A percentile compares a stretch with the other conserved stretches of the same genome.
These are phyloP conservation scores for Eulemur mongoz DNA, from an alignment of 2,797 vertebrate genomes.

Conservation along the genomic window DNA sequence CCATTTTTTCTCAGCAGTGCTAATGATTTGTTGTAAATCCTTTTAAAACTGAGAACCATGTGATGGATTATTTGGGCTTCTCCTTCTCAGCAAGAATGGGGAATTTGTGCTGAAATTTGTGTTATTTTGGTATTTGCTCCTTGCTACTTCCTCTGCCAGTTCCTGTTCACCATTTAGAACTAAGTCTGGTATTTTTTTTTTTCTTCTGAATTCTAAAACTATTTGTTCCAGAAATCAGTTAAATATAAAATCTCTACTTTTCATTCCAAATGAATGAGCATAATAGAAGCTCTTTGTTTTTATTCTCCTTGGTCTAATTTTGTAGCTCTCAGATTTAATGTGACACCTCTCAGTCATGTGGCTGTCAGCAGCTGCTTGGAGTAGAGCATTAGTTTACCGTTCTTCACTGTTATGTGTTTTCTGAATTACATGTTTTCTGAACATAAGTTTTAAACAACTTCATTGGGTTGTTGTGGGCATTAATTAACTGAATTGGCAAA, in stretches of 20 bases:
- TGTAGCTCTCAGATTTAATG: not conserved
- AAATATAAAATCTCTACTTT: not conserved
- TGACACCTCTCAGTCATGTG: not conserved
- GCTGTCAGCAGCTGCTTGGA: not conserved
- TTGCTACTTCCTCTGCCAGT: not conserved
- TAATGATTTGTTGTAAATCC: not conserved
- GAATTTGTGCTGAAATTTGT: conserved; percentile 7
- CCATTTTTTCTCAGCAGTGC: not conserved
- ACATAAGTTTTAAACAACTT: not conserved
- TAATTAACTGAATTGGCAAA: not conserved
- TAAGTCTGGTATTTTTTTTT: not conserved
- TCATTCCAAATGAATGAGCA: not conserved
- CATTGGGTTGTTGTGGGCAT: not conserved
- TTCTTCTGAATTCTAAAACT: conserved; percentile 12
- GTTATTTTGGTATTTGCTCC: not conserved
- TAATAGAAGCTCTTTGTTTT: conserved; percentile 5
- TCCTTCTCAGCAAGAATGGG: not conserved
- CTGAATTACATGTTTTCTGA: not conserved
- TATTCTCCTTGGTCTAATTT: not conserved
- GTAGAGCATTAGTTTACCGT: not conserved
- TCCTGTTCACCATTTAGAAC: conserved; percentile 3
- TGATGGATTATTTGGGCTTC: not conserved
- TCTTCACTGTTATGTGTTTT: not conserved
- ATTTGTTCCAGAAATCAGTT: conserved; percentile 13
- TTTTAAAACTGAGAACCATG: conserved; percentile 12